Conservation (phyloP, 2,797 vertebrate species). For the Fringilla coelebs region DNA sequence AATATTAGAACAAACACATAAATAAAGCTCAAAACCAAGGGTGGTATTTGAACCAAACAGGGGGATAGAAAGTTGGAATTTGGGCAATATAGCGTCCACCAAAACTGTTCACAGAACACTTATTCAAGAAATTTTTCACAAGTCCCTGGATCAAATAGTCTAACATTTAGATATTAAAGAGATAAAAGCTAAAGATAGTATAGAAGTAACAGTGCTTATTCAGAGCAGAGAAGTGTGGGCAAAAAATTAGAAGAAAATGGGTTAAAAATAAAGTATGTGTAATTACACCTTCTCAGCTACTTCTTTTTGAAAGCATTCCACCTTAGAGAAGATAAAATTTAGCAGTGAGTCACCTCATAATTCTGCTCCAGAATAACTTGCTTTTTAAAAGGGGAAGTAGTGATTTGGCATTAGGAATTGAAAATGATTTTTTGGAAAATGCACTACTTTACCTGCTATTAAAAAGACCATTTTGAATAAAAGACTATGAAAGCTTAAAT, state of each 20-base stretch:
- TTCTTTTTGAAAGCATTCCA: not conserved
- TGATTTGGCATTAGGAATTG: not conserved
- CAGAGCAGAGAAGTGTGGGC: not conserved
- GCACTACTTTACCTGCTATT: not conserved
- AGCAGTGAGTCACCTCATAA: slow-evolving; percentile 19
- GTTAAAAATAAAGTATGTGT: slow-evolving; percentile 7
- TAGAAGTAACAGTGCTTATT: not conserved
- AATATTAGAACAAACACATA: not conserved
- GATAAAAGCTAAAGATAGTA: not conserved
- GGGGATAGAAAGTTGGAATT: not conserved
- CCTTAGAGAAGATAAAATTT: slow-evolving; percentile 16
- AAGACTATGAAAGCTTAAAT: not conserved
- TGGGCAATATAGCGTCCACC: not conserved
- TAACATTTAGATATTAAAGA: not conserved
- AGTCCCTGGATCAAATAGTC: not conserved
- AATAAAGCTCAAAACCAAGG: not conserved
- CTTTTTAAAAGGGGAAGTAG: not conserved
- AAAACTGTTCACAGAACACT: not conserved
- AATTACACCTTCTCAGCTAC: not conserved
- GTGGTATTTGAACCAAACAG: not conserved
- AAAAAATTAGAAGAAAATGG: not conserved
- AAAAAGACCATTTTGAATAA: not conserved
- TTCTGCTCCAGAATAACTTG: not conserved
- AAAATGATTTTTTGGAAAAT: not conserved
- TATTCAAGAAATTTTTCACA: not conserved